Evolutionary conservation across 2,888 invertebrate genomes (phyloP).

Genomic region (Brachylomia viminalis): DNA sequence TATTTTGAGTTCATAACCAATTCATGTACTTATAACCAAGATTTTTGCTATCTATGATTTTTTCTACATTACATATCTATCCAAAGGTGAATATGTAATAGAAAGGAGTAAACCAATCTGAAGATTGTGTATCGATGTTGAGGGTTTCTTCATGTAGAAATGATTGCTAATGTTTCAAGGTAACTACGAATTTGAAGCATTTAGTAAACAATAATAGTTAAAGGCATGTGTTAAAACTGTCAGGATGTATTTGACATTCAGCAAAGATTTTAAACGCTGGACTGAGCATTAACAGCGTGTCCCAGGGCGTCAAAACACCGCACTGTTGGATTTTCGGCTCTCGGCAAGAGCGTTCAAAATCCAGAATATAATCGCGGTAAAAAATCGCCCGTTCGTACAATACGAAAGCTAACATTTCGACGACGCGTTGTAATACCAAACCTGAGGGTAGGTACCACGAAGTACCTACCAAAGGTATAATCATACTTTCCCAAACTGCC

Average conservation of each 20-base stretch:
- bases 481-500: not conserved
- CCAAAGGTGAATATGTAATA: not conserved
- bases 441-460: slow-evolving; percentile 19
- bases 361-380: not conserved
- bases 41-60: no score
- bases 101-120: not conserved
- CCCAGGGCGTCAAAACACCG: no score
- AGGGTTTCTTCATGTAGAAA: not conserved
- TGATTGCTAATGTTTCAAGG: no score
- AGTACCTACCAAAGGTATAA: not conserved
- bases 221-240: not conserved
- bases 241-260: not conserved
- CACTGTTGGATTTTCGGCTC: not conserved
- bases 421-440: not conserved
- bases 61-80: not conserved
- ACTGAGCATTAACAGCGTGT: not conserved
- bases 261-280: not conserved
- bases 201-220: not conserved
- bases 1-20: not conserved
- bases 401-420: not conserved
- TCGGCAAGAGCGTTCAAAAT: not conserved
- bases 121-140: not conserved
- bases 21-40: no score
- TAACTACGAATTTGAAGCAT: not conserved
- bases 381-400: not conserved